Conservation (phyloP, 1,140 invertebrate genomes). For the Dufourea novaeangliae region DNA sequence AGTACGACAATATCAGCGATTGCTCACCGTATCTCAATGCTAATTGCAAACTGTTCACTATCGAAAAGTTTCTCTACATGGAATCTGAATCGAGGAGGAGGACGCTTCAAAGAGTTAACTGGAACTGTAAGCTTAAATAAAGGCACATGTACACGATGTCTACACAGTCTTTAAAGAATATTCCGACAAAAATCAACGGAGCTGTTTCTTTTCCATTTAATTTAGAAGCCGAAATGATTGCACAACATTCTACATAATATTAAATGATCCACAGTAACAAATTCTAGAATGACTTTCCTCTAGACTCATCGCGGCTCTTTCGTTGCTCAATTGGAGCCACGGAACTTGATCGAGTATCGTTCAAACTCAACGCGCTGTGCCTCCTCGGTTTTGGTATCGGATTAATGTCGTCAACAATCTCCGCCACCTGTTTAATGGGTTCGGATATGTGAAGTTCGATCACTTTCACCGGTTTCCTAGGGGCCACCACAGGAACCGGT, state of each 20-base stretch:
- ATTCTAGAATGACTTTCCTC: slow-evolving; percentile 61
- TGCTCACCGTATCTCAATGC: neutral
- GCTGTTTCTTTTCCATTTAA: slow-evolving; percentile 16
- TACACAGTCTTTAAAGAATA: slow-evolving; percentile 47
- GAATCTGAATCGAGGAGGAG: neutral
- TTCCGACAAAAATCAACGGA: slow-evolving; percentile 12
- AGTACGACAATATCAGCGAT: neutral
- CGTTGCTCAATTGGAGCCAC: neutral
- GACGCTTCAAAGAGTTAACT: neutral
- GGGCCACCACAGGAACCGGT: slow-evolving; percentile 48
- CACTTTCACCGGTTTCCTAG: slow-evolving; percentile 71
- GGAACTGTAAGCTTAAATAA: slow-evolving; percentile 30
- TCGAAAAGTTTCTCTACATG: neutral
- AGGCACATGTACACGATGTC: slow-evolving; percentile 47
- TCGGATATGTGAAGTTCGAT: slow-evolving; percentile 78
- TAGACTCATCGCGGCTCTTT: slow-evolving; percentile 19
- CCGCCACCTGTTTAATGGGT: slow-evolving; percentile 70
- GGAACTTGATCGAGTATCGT: slow-evolving; percentile 29
- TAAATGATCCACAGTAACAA: neutral
- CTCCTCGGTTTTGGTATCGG: slow-evolving; percentile 72
- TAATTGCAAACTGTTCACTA: neutral
- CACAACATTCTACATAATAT: slow-evolving; percentile 16
- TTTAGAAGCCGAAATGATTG: slow-evolving; percentile 24
- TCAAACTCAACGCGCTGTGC: slow-evolving; percentile 70
- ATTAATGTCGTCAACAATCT: slow-evolving; percentile 67